These are phyloP conservation scores for Apamea monoglypha DNA, from an alignment of 2,888 invertebrate species.

Conservation along the genomic window DNA sequence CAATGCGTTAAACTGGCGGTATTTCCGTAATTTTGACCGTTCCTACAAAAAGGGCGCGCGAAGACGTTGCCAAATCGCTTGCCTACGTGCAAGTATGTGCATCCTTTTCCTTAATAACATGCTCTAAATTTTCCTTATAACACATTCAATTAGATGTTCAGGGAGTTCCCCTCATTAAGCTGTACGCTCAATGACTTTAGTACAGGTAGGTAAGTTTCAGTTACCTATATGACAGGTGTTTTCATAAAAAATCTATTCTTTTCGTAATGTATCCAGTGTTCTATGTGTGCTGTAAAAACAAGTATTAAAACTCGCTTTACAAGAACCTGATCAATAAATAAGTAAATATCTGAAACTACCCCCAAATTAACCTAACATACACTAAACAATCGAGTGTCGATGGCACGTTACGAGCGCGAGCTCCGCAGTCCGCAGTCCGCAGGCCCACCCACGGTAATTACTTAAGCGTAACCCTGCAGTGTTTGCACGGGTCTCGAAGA, in stretches of 20 bases:
- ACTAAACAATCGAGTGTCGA: conserved; percentile 76
- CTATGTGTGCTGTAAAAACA: neutral
- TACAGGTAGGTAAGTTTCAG: neutral
- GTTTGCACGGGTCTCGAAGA: conserved; percentile 79
- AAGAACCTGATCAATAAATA: neutral
- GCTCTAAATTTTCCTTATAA: too few species aligned
- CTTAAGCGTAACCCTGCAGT: conserved; percentile 80
- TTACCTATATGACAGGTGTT: neutral
- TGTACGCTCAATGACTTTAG: neutral
- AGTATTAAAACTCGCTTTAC: too few species aligned
- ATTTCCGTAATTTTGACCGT: too few species aligned
- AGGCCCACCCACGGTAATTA: conserved; percentile 82
- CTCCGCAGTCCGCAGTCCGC: conserved; percentile 64
- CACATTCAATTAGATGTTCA: too few species aligned
- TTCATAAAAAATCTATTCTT: neutral
- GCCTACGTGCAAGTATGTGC: too few species aligned
- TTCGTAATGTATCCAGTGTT: too few species aligned
- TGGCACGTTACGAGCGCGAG: conserved; percentile 80
- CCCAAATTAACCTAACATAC: conserved; percentile 51
- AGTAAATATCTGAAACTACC: conserved; percentile 20
- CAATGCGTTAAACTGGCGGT: too few species aligned
- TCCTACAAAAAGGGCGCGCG: too few species aligned
- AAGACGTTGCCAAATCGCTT: too few species aligned
- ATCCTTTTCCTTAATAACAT: too few species aligned
- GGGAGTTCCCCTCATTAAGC: neutral